These are phyloP conservation scores for Brachynemurus nebulosus DNA, from an alignment of 2,888 invertebrate species.

Conservation along the genomic window DNA sequence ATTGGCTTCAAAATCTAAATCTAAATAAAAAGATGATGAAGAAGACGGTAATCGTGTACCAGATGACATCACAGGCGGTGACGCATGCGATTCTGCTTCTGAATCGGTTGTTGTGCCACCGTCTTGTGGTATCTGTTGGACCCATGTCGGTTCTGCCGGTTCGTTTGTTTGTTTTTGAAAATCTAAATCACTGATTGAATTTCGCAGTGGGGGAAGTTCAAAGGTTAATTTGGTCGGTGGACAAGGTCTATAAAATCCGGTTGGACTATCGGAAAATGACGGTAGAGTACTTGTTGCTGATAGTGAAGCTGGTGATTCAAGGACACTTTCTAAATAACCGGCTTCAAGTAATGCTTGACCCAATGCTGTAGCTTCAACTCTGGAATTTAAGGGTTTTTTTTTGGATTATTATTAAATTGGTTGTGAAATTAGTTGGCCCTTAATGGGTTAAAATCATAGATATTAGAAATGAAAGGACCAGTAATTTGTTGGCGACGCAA, in stretches of 20 bases:
- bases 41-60: constrained; percentile 28
- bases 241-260: constrained; percentile 34
- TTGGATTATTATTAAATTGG: no score
- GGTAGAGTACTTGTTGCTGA: constrained; percentile 33
- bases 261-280: constrained; percentile 33
- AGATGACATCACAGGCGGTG: constrained; percentile 27
- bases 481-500: no score
- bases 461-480: no score
- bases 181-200: neutral
- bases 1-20: constrained; percentile 48
- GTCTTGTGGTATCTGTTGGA: constrained; percentile 40
- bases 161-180: constrained; percentile 26
- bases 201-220: neutral
- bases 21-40: constrained; percentile 42
- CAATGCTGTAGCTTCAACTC: constrained; percentile 60
- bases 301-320: constrained; percentile 25
- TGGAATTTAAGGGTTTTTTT: constrained; percentile 21
- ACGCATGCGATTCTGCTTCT: constrained; percentile 28
- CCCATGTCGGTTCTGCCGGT: constrained; percentile 46
- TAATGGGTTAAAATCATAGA: no score
- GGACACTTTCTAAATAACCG: constrained; percentile 54
- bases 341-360: constrained; percentile 67
- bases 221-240: constrained; percentile 21
- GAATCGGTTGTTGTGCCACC: constrained; percentile 33
- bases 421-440: no score